Evolutionary conservation across 1,140 invertebrate genomes (phyloP), one percentile per base, ranked within the genome.

Genomic region (Drosophila bocqueti): DNA sequence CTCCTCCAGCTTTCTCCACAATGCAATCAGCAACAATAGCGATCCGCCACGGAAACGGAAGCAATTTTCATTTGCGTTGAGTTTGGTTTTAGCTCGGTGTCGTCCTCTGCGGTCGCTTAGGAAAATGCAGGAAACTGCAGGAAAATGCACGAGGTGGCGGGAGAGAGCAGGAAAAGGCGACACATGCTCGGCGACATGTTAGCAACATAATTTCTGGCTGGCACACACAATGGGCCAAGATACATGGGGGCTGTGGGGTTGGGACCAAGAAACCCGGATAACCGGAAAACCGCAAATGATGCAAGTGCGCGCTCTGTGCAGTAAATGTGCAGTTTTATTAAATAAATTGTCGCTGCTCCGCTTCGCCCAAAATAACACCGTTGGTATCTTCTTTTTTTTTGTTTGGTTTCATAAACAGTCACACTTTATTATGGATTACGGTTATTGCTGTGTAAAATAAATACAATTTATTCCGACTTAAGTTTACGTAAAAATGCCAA

Each of bases 21-120:
- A 52, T 55, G 76, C 80, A 86, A 86, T 85, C 83, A 87, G 81
- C 77, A 79, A 87, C 83, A 87, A 87, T 87, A 81, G 76, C 77
- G 52, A 78, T 74, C 66, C 65, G 54, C 66, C 67, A 62, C 85
- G 85, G 85, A 90, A 90, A 62, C 85, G 85, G 85, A 90, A 91
- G 86, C 85, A 90, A 90, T 90, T 90, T 90, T 90, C 85, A 90
- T 89, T 89, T 90, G 81, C 74, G 85, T 89, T 75, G 74, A 89
- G 85, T 76, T 90, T 90, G 78, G 71, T 72, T 77, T 77, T 76
- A 62, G 73, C 79, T 77, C 73, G 78, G 82, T 81, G 67, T 68
- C 78, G 72, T 64, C 50, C 72, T 75, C 52, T 64, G 75, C 58
- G 74, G 75, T 77, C 75, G 74, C 74, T 77, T 69, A 80, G 68